Evolutionary conservation across 2,113 vertebrate species (phyloP), one percentile per base, ranked within the genome.

Genomic region (Nipponia nippon): DNA sequence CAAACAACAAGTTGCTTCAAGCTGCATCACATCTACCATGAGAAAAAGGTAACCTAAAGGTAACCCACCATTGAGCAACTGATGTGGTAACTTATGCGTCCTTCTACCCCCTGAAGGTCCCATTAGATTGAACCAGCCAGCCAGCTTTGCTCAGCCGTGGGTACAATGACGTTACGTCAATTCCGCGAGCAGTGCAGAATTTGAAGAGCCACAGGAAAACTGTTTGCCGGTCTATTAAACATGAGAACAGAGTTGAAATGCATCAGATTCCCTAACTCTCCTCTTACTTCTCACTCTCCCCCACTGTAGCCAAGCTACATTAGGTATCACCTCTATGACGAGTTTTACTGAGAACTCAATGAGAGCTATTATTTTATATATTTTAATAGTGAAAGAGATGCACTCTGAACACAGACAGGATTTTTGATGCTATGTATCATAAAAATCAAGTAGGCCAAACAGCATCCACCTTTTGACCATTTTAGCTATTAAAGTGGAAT

Each of bases 281-380:
- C 46, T 61, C 62, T 32, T 59, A 17, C 20, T 80, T 52, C 63
- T 56, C 27, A 34, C 50, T 50, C 47, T 63, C 16, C 22, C 15
- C 11, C 53, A 36, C 47, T 6, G 40, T 3, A 81, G 55, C 32
- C n/a, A 66, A 46, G 16, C 21, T 12, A 34, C 22, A 20, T 6
- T 6, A 55, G 26, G 1, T 32, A 46, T 8, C n/a, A 15, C n/a
- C n/a, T 49, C 16, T 3, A 29, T 9, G 34, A 63, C 52, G 20
- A 46, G 17, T 56, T 71, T 46, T 16, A 66, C 19, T 1, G 2
- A 72, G 40, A 72, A 34, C 26, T 59, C 49, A 0, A 0, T 3
- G 26, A 40, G 9, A 73, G 20, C 19, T 13, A 26, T 12, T n/a
- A 46, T 20, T 27, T 21, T 40, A 10, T 4, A 14, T 25, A 13